These are phyloP conservation scores for Agrotis segetum DNA, from an alignment of 2,888 invertebrate genomes.

Conservation along the genomic window DNA sequence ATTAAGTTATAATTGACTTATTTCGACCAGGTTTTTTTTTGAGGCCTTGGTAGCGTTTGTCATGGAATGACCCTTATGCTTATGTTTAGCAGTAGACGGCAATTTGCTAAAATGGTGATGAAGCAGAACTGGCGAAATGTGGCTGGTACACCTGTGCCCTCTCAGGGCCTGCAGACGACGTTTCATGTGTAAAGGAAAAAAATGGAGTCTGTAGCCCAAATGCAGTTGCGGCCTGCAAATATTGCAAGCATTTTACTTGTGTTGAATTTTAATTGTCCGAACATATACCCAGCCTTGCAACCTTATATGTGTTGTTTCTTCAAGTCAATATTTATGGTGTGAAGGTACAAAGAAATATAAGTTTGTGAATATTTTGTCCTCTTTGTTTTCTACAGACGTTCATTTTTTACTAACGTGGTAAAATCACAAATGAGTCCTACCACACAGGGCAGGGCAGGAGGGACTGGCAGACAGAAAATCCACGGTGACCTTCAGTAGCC, in stretches of 20 bases:
- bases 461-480: too few relatives aligned
- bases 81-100: too few relatives aligned
- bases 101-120: too few relatives aligned
- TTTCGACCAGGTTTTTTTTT: too few relatives aligned
- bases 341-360: conserved; percentile 1
- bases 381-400: background rate
- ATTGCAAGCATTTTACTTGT: background rate
- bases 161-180: background rate
- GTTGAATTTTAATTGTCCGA: conserved; percentile 10
- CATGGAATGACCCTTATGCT: too few relatives aligned
- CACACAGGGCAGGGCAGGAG: too few relatives aligned
- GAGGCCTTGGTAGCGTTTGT: too few relatives aligned
- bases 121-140: too few relatives aligned
- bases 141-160: background rate
- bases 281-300: background rate
- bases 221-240: background rate
- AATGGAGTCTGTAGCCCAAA: background rate
- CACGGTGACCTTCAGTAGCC: too few relatives aligned
- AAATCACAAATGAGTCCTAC: too few relatives aligned
- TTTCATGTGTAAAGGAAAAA: background rate
- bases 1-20: too few relatives aligned
- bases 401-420: too few relatives aligned
- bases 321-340: conserved; percentile 9
- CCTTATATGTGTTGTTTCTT: conserved; percentile 1
- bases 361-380: background rate